These are phyloP conservation scores for Pyxicephalus adspersus DNA, from an alignment of 2,113 vertebrate species.

Conservation along the genomic window DNA sequence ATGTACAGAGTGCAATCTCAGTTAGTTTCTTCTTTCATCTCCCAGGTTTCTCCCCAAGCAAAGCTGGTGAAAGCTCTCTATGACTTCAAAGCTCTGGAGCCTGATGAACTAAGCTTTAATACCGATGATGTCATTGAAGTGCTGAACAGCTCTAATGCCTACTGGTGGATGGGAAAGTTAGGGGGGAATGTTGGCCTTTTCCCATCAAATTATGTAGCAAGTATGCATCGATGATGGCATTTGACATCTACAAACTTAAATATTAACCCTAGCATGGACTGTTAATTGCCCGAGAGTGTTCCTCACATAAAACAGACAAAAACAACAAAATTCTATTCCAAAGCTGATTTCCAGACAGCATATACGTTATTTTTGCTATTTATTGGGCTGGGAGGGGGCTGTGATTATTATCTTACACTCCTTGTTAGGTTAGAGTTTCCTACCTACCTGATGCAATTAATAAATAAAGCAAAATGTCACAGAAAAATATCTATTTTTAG, in stretches of 20 bases:
- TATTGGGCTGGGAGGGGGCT: not conserved
- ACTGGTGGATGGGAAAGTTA: constrained; percentile 91
- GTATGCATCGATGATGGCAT: constrained; percentile 67
- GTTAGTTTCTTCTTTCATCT: not conserved
- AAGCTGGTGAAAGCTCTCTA: constrained; percentile 87
- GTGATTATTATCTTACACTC: not conserved
- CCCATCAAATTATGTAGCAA: constrained; percentile 86
- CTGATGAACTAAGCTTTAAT: constrained; percentile 86
- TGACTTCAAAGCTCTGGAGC: constrained; percentile 84
- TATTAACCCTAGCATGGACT: not conserved
- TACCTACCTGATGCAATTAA: too few species aligned
- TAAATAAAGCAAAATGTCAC: too few species aligned
- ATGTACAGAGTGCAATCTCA: not conserved
- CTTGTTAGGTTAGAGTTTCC: too few species aligned
- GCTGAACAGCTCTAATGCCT: constrained; percentile 81
- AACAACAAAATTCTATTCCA: too few species aligned
- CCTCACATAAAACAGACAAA: too few species aligned
- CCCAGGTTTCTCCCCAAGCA: constrained; percentile 15
- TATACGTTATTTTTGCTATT: not conserved
- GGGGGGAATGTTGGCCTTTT: constrained; percentile 84
- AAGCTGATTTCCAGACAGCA: too few species aligned
- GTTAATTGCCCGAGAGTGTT: too few species aligned
- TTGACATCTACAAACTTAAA: not conserved
- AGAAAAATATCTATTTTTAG: too few species aligned
- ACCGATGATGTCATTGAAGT: constrained; percentile 87